Evolutionary conservation across 2,888 invertebrate genomes (phyloP).

Genomic region (Tenthredo scrophulariae): DNA sequence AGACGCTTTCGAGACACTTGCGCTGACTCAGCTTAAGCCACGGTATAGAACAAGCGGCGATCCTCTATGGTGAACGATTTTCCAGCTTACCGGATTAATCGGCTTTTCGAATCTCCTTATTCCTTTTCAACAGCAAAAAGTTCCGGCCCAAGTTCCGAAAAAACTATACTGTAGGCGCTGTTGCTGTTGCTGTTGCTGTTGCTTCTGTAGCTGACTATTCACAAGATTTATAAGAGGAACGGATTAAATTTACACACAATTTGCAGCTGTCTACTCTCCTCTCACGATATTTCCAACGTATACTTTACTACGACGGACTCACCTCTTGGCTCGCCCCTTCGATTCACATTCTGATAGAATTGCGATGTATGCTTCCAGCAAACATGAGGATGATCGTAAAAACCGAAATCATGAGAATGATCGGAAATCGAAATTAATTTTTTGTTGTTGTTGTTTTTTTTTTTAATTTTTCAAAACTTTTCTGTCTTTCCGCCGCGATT

Average conservation of each 20-base stretch:
- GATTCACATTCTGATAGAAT: conserved; percentile 15
- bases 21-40: conserved; percentile 55
- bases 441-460: too few relatives aligned
- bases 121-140: not conserved
- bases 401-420: not conserved
- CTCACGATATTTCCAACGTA: conserved; percentile 41
- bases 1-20: conserved; percentile 75
- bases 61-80: conserved; percentile 4
- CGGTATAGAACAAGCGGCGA: conserved; percentile 2
- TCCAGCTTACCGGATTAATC: not conserved
- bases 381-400: not conserved
- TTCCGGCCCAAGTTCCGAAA: not conserved
- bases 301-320: conserved; percentile 6
- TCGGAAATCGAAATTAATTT: not conserved
- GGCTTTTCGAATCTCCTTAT: not conserved
- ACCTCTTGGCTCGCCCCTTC: conserved; percentile 39
- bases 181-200: not conserved
- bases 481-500: not conserved
- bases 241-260: conserved; percentile 46
- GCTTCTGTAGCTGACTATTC: conserved; percentile 21
- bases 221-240: conserved; percentile 26
- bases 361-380: not conserved
- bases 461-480: not conserved
- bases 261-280: conserved; percentile 48
- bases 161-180: not conserved